Base-by-base conservation (phyloP, 2,797 vertebrate genomes). In the Erethizon dorsatum region DNA sequence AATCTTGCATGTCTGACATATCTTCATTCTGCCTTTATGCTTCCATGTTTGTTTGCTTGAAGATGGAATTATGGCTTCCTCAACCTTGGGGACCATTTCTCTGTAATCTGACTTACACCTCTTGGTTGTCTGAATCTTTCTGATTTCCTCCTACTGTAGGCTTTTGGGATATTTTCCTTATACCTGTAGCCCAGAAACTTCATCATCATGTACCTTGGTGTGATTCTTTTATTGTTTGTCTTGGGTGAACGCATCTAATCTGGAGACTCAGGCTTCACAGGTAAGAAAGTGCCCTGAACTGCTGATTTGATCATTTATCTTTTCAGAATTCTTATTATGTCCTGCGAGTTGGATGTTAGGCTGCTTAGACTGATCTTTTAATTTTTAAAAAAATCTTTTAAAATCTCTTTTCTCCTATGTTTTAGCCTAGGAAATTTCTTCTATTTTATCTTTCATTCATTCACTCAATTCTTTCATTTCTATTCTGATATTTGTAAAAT, bases 361-460 rank as follows among this genome's bases (percentile, higher is more conserved):
- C 20, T 83, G 13, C 69, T 95, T 69, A 87, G 18, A 87, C 31
- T 9, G 24, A 87, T 78, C 37, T 33, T 90, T 61, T 71, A 52
- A 61, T n/a, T 82, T 15, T 15, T 24, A 0, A 45, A 73, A 24
- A 75, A 63, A 41, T 12, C 2, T 71, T 73, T 79, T 1, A 1
- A 14, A 20, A 33, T 41, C 61, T 92, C 61, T 95, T 59, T 31
- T 88, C 26, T 50, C 37, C 24, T 75, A 1, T 37, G 52, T 71
- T 78, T 54, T 87, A 15, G 15, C 22, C 10, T 47, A 37, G 56
- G 22, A 75, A 17, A 78, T 78, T 75, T 47, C 47, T 50, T 83
- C 47, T 20, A 12, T 87, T 61, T 77, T 63, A 14, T 50, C 12
- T 80, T 82, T 45, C 10, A 24, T 28, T 85, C 24, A 54, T 85